These are phyloP conservation scores for Calephelis nemesis DNA, from an alignment of 1,140 invertebrate species.

Conservation along the genomic window DNA sequence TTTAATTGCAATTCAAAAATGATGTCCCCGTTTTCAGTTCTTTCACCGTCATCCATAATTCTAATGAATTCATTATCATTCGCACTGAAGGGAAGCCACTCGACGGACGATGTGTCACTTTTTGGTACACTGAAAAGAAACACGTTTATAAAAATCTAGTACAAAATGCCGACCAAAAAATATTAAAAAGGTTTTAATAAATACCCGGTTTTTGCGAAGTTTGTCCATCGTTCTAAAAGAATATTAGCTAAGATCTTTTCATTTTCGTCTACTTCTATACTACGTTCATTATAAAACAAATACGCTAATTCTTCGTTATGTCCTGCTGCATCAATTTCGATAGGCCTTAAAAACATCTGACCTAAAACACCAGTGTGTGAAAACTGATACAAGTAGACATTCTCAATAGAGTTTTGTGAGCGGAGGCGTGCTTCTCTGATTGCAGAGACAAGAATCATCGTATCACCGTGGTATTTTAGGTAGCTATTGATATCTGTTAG, in stretches of 20 bases:
- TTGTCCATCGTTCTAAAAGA: constrained; percentile 65
- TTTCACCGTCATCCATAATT: constrained; percentile 43
- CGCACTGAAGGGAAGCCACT: constrained; percentile 48
- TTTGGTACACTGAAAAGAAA: constrained; percentile 44
- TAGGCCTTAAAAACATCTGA: constrained; percentile 39
- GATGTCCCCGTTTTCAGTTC: constrained; percentile 31
- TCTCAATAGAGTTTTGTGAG: constrained; percentile 31
- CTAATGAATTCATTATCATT: constrained; percentile 40
- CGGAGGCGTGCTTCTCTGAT: constrained; percentile 56
- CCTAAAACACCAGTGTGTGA: constrained; percentile 58
- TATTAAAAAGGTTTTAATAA: neutral
- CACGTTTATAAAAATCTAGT: constrained; percentile 10
- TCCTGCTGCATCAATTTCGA: constrained; percentile 42
- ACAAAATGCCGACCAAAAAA: neutral
- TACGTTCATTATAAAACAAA: constrained; percentile 45
- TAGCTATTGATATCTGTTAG: constrained; percentile 39
- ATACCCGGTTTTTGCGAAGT: constrained; percentile 60
- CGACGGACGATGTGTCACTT: constrained; percentile 40
- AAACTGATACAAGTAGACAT: constrained; percentile 64
- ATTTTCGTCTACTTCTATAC: constrained; percentile 22
- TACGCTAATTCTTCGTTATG: constrained; percentile 66
- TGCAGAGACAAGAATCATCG: constrained; percentile 60
- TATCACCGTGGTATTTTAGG: constrained; percentile 59
- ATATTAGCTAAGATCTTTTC: constrained; percentile 54
- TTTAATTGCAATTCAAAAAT: constrained; percentile 45